phyloP scores from a whole-genome alignment of 2,113 vertebrate genomes.

The Pterocles gutturalis region DNA sequence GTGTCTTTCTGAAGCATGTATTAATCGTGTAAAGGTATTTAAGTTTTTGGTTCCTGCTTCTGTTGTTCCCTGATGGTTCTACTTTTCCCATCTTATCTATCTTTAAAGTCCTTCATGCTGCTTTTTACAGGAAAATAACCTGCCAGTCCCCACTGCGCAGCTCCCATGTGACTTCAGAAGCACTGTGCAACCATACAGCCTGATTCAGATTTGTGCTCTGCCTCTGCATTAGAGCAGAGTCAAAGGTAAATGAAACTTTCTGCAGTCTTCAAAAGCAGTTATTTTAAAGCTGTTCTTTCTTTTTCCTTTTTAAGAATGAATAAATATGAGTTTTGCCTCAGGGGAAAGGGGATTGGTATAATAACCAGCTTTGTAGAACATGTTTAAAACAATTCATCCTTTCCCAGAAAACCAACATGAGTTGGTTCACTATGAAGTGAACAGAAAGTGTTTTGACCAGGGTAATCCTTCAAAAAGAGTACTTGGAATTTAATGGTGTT shows the following conservation, averaged over 20 bases:
- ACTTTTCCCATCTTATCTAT: background rate
- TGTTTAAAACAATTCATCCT: accelerated
- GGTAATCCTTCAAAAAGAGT: background rate
- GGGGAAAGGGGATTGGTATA: background rate
- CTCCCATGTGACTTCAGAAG: background rate
- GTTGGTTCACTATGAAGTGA: background rate
- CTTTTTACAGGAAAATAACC: background rate
- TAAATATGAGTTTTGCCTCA: background rate
- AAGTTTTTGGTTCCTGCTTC: background rate
- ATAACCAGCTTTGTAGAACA: background rate
- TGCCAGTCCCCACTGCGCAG: background rate
- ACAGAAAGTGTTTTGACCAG: background rate
- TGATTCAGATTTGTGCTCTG: background rate
- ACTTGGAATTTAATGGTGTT: background rate
- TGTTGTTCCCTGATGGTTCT: background rate
- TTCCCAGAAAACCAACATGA: background rate
- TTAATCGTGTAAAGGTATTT: background rate
- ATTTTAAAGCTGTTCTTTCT: background rate
- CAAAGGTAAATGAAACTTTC: background rate
- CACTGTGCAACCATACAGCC: background rate
- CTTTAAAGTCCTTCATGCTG: background rate
- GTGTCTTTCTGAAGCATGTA: background rate
- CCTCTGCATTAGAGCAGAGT: background rate
- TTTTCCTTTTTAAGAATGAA: background rate
- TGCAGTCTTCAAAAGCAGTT: background rate